Evolutionary conservation across 2,888 invertebrate genomes (phyloP).

Genomic region (Conomelus anceps): DNA sequence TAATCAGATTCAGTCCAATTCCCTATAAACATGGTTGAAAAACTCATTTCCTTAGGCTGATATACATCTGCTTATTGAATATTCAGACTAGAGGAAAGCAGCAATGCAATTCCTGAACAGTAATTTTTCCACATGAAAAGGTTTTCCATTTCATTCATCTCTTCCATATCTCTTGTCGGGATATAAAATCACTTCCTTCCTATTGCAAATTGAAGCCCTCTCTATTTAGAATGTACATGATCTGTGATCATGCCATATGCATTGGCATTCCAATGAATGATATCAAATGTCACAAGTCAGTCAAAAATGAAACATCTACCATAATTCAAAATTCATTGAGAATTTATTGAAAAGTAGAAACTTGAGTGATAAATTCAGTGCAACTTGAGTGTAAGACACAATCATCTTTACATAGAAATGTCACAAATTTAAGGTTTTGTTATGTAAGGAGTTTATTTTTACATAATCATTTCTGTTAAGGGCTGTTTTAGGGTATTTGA

Average conservation of each 20-base stretch:
- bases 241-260: background rate
- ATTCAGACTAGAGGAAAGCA: background rate
- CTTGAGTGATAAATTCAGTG: too few species aligned
- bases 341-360: too few species aligned
- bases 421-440: too few species aligned
- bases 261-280: background rate
- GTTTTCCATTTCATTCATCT: background rate
- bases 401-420: too few species aligned
- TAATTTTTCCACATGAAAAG: background rate
- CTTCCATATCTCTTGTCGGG: background rate
- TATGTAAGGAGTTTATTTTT: too few species aligned
- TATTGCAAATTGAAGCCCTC: background rate
- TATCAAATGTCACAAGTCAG: background rate
- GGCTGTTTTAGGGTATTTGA: too few species aligned
- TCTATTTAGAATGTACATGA: background rate
- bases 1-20: background rate
- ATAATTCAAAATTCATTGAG: background rate
- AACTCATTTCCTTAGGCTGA: background rate
- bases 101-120: background rate
- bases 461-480: too few species aligned
- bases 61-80: background rate
- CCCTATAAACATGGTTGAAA: background rate
- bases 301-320: background rate
- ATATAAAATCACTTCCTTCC: background rate
- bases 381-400: too few species aligned